A percentile compares a stretch with the other conserved stretches of the same genome.
phyloP scores from a whole-genome alignment of 2,888 invertebrate genomes.

The Ennomos fuscantarius region DNA sequence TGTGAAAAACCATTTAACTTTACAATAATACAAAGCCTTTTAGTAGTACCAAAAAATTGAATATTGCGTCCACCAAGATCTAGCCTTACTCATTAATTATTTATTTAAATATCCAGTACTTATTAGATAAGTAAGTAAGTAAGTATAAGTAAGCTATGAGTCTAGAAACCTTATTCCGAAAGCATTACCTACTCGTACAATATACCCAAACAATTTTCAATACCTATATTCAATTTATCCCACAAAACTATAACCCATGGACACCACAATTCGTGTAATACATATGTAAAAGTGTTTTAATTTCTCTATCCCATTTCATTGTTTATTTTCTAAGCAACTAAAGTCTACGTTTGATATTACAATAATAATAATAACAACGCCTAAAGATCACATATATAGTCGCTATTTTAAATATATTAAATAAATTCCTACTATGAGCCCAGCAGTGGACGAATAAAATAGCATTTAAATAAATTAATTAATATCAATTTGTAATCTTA shows the following conservation, averaged over 20 bases:
- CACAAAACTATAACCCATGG: constrained; percentile 12
- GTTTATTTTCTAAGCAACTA: not conserved
- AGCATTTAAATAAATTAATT: not conserved
- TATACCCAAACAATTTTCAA: not conserved
- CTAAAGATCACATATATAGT: no score
- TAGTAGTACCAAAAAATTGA: no score
- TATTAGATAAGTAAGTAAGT: not conserved
- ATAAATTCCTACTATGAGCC: no score
- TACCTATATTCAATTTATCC: constrained; percentile 4
- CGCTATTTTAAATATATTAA: no score
- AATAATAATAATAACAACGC: no score
- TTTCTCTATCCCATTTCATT: not conserved
- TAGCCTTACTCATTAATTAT: not conserved
- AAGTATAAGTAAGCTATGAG: not conserved
- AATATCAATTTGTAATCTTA: constrained; percentile 6
- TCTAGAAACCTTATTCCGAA: not conserved
- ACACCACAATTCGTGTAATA: constrained; percentile 11
- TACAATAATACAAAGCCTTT: no score
- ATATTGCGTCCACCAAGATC: not conserved
- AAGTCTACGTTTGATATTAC: no score
- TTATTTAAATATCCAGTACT: not conserved
- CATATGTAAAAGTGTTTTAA: constrained; percentile 1
- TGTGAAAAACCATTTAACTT: no score
- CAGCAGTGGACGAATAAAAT: no score
- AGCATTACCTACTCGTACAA: not conserved